Base-by-base conservation (phyloP, 2,113 vertebrate species). In the Bungarus multicinctus region DNA sequence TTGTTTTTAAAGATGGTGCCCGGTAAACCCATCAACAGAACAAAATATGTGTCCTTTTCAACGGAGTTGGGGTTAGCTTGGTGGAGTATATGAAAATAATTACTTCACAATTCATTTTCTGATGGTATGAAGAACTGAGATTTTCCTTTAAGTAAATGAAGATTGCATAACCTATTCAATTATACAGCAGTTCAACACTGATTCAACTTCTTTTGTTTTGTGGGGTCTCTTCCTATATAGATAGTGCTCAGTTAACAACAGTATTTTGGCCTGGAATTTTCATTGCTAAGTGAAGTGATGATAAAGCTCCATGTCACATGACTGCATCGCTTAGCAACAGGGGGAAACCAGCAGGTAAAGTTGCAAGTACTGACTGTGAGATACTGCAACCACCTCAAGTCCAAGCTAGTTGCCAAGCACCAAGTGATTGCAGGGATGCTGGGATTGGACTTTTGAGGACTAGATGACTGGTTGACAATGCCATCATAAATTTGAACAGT, bases 61-160 rank as follows among this genome's bases (percentile, higher is more conserved):
- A 2, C 43, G 18, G 34, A 43, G 2, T 34, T 43, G 34, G 69
- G 34, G 18, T 81, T 39, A 39, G 34, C 2, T 39, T 81, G 69
- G 34, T 14, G 1, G 34, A 39, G 18, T 74, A 16, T 34, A 74
- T 2, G 2, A 74, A 74, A 74, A 2, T 60, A 89, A 85, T 58
- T n/a, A 47, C 5, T 58, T 85, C 25, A 55, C 30, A 85, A 89
- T 89, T 92, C 20, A 50, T 89, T 89, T 89, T 22, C 64, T 20
- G 22, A 5, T 58, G 6, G 43, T 45, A 57, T 53, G 74, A 92
- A 89, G 20, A 30, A 43, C 12, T 1, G 5, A 23, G 25, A 5
- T 23, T 18, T 88, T 88, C 4, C 39, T 88, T 92, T 91, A 18
- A 57, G 53, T 89, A 92, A 89, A 45, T 85, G 54, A 92, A 93